Percentiles rank a stretch among this genome's conserved stretches.
Evolutionary conservation across 2,797 vertebrate species (phyloP).

Genomic region (Spondyliosoma cantharus): DNA sequence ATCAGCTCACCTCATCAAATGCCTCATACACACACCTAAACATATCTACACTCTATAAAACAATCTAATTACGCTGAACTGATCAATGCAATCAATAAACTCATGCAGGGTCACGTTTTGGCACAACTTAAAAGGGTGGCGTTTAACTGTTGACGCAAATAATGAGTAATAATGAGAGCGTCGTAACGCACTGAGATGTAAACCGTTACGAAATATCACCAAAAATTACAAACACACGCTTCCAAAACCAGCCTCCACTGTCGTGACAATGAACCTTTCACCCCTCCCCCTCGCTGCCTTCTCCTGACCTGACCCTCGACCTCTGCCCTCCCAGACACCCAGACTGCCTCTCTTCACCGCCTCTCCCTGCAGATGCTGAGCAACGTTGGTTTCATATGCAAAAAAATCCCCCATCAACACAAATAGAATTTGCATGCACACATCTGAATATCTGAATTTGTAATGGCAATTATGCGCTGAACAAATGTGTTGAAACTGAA

Average conservation of each 20-base stretch:
- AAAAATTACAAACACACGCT: slow-evolving; percentile 6
- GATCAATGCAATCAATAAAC: slow-evolving; percentile 20
- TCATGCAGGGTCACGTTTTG: neutral
- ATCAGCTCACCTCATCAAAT: neutral
- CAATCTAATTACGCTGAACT: neutral
- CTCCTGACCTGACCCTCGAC: slow-evolving; percentile 62
- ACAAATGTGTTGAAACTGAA: neutral
- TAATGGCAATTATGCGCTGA: slow-evolving; percentile 8
- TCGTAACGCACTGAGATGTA: neutral
- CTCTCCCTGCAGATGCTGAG: slow-evolving; percentile 59
- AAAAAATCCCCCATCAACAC: slow-evolving; percentile 42
- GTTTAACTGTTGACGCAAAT: neutral
- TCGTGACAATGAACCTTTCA: slow-evolving; percentile 44
- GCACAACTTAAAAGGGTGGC: neutral
- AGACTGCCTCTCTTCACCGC: slow-evolving; percentile 31
- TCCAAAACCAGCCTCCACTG: slow-evolving; percentile 3
- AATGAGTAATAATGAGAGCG: neutral
- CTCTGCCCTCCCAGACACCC: slow-evolving; percentile 60
- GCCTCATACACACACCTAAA: neutral
- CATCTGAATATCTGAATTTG: slow-evolving; percentile 60
- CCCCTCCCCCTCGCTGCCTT: slow-evolving; percentile 29
- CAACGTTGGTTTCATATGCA: slow-evolving; percentile 63
- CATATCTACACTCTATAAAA: neutral
- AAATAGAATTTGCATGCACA: slow-evolving; percentile 52
- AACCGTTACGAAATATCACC: neutral